Conservation (phyloP, 1,140 invertebrate genomes). For the Drosophila seguyi region DNA sequence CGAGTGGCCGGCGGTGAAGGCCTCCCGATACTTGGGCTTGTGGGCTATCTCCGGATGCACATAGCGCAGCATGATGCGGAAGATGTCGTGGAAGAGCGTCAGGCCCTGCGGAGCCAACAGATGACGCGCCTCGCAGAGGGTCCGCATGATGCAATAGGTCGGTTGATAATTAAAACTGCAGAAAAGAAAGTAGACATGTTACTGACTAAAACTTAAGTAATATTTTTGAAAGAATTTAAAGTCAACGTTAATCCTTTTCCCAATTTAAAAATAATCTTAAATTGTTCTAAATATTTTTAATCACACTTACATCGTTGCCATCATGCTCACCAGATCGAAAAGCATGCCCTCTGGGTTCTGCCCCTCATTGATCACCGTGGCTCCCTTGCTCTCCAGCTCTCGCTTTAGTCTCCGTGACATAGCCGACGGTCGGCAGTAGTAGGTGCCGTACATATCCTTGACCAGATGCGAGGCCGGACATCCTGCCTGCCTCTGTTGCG, state of each 20-base stretch:
- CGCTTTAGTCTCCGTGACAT: slow-evolving; percentile 38
- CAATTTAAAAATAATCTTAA: neutral
- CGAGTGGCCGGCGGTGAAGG: slow-evolving; percentile 66
- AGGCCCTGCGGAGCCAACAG: slow-evolving; percentile 87
- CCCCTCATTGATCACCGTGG: slow-evolving; percentile 35
- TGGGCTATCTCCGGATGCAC: slow-evolving; percentile 74
- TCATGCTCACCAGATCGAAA: slow-evolving; percentile 58
- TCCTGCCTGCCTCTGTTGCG: slow-evolving; percentile 41
- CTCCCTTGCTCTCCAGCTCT: slow-evolving; percentile 43
- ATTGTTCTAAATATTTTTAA: neutral
- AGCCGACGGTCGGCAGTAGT: slow-evolving; percentile 52
- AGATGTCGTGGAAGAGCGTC: slow-evolving; percentile 89
- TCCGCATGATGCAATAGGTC: slow-evolving; percentile 88
- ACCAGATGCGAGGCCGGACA: slow-evolving; percentile 62
- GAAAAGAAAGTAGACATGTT: neutral
- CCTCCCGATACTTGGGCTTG: slow-evolving; percentile 60
- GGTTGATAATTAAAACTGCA: slow-evolving; percentile 88
- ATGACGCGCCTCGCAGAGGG: slow-evolving; percentile 89
- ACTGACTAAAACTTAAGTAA: too few species aligned
- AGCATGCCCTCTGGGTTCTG: slow-evolving; percentile 59
- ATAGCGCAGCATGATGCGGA: slow-evolving; percentile 89
- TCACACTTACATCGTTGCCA: slow-evolving; percentile 58
- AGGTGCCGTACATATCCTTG: slow-evolving; percentile 64
- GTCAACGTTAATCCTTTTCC: neutral
- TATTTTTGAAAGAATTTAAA: neutral